Evolutionary conservation across 2,888 invertebrate species (phyloP), one percentile per base, ranked within the genome.

Genomic region (Nephrotoma guestfalica): DNA sequence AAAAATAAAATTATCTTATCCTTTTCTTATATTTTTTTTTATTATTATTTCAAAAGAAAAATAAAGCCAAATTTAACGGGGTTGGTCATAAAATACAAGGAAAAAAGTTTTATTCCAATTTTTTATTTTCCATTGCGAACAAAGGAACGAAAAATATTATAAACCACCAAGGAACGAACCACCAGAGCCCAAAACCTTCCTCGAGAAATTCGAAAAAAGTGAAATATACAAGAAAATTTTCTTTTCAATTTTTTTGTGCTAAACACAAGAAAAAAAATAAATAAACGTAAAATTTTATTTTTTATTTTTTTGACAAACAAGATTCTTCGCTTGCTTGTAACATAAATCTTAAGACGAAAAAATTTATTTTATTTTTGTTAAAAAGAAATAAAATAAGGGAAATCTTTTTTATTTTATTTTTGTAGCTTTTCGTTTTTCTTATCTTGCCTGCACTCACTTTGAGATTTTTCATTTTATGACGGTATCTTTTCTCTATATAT

Each of bases 381-480:
- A 85, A 85, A 43, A 42, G 43, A 85, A 85, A 85, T 85, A 85
- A 85, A 85, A 85, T 85, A 85, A 43, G 85, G 85, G 42, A 84
- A 84, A 84, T 84, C 84, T 84, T 84, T 84, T 84, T 84, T n/a
- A 41, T 41, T 84, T 41, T 84, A 41, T 84, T 84, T 42, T 84
- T 84, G 84, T 84, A 41, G 42, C 42, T 84, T 84, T 84, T 84
- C 84, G 85, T 85, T 85, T 85, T 85, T 85, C 85, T 85, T 85
- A 85, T 85, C 85, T 85, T 85, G 85, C 85, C 85, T 85, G 85
- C 85, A 85, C 85, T 85, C 85, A 85, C 85, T 85, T 85, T 85
- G 85, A 85, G 85, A 85, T 85, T 85, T 85, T 43, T 85, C 85
- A 85, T 85, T 85, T 85, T 85, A 85, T 85, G 85, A 85, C 85